Percentiles rank a stretch among this genome's conserved stretches.
These are phyloP conservation scores for Anorthoa munda DNA, from an alignment of 2,888 invertebrate species.

Conservation along the genomic window DNA sequence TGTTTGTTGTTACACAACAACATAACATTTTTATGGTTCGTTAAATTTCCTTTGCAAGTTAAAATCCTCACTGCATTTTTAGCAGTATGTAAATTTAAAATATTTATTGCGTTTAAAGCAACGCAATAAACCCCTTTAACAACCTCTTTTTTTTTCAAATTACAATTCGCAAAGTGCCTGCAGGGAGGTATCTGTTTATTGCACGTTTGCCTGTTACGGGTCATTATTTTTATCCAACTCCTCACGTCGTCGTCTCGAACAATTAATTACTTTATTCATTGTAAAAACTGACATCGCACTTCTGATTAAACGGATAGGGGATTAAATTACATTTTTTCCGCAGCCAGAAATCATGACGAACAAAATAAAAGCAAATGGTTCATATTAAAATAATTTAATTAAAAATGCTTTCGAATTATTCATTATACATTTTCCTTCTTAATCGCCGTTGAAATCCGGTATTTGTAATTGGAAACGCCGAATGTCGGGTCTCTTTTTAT, in stretches of 20 bases:
- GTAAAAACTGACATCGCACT: constrained; percentile 14
- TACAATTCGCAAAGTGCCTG: background rate
- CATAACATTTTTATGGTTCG: background rate
- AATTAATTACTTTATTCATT: constrained; percentile 15
- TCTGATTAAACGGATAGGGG: constrained; percentile 17
- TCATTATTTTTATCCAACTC: constrained; percentile 25
- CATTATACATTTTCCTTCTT: constrained; percentile 52
- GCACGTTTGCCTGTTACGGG: background rate
- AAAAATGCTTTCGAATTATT: constrained; percentile 57
- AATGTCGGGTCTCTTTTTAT: constrained; percentile 48
- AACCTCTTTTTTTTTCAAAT: background rate
- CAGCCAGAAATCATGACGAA: background rate
- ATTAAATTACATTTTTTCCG: background rate
- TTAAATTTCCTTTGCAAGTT: background rate
- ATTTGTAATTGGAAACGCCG: constrained; percentile 63
- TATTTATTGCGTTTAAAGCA: background rate
- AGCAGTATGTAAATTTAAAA: background rate
- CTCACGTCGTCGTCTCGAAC: constrained; percentile 1
- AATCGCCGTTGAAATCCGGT: constrained; percentile 51
- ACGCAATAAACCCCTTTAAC: background rate
- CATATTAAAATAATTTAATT: constrained; percentile 57
- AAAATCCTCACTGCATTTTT: background rate
- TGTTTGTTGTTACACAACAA: background rate
- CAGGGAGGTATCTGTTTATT: constrained; percentile 4
- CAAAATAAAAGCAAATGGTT: constrained; percentile 42